Percentiles rank a stretch among this genome's conserved stretches.
Evolutionary conservation across 1,140 invertebrate species (phyloP).

Genomic region (Drosophila micromelanica): DNA sequence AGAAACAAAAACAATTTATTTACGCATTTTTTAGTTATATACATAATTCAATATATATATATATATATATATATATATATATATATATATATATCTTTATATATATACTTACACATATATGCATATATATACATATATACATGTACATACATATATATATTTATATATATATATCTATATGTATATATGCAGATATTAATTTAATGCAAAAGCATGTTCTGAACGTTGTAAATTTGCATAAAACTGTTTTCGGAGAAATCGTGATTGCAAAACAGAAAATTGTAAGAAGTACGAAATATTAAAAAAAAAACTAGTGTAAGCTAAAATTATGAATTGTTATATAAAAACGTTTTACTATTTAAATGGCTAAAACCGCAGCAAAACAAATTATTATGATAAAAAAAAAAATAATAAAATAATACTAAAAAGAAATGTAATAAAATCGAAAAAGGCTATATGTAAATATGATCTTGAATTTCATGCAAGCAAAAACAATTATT

Average conservation of each 20-base stretch:
- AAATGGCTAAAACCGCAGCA: slow-evolving; percentile 65
- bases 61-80: slow-evolving; percentile 62
- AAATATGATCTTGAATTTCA: slow-evolving; percentile 42
- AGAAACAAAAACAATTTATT: slow-evolving; percentile 67
- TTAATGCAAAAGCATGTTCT: slow-evolving; percentile 66
- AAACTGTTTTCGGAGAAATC: slow-evolving; percentile 57
- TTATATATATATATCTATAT: slow-evolving; percentile 56
- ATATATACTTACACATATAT: too few species aligned
- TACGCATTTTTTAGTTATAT: slow-evolving; percentile 82
- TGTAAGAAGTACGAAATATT: slow-evolving; percentile 63
- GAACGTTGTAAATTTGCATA: slow-evolving; percentile 73
- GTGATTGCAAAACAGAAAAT: slow-evolving; percentile 61
- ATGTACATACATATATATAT: slow-evolving; percentile 57
- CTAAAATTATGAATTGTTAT: slow-evolving; percentile 83
- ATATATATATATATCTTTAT: slow-evolving; percentile 51
- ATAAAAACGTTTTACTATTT: slow-evolving; percentile 73
- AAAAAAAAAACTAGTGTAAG: slow-evolving; percentile 58
- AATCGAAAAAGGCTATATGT: slow-evolving; percentile 63
- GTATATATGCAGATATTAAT: slow-evolving; percentile 67
- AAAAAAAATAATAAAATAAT: slow-evolving; percentile 45
- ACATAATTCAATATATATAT: slow-evolving; percentile 55
- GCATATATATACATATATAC: slow-evolving; percentile 49
- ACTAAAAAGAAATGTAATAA: slow-evolving; percentile 68
- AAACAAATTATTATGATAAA: slow-evolving; percentile 53
- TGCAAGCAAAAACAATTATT: slow-evolving; percentile 10